These are phyloP conservation scores for Pseudochirops corinnae DNA, from an alignment of 2,797 vertebrate species.

Conservation along the genomic window DNA sequence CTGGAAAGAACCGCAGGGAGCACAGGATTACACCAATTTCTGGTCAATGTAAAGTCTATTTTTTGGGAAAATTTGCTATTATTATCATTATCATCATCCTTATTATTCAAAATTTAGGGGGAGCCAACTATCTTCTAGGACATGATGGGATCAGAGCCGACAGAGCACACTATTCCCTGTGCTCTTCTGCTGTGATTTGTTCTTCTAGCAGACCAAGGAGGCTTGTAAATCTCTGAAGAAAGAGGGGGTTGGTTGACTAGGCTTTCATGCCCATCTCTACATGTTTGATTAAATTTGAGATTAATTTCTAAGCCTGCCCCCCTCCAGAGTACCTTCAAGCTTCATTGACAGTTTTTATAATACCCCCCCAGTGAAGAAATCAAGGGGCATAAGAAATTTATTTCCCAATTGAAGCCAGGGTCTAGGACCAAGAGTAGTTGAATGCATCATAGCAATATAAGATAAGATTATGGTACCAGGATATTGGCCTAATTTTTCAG, in stretches of 20 bases:
- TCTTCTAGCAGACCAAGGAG: neutral
- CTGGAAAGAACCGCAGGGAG: neutral
- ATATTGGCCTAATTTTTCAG: neutral
- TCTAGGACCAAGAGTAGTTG: neutral
- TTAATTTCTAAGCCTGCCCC: neutral
- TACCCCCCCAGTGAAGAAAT: neutral
- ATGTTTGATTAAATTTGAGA: conserved; percentile 11
- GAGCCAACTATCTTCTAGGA: neutral
- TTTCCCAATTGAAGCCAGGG: neutral
- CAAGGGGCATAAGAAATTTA: neutral
- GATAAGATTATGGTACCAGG: neutral
- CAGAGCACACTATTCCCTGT: neutral
- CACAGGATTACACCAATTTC: conserved; percentile 31
- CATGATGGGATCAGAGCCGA: neutral
- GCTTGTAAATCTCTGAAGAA: neutral
- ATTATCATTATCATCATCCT: conserved; percentile 9
- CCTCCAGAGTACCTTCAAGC: neutral
- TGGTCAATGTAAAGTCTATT: neutral
- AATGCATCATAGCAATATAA: neutral
- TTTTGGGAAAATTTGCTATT: conserved; percentile 1
- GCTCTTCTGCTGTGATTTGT: neutral
- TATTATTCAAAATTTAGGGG: conserved; percentile 45
- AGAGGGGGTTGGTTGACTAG: neutral
- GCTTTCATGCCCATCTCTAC: neutral
- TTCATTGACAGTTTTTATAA: neutral